A percentile compares a stretch with the other conserved stretches of the same genome.
phyloP scores from a whole-genome alignment of 2,113 vertebrate genomes.

The Archocentrus centrarchus region DNA sequence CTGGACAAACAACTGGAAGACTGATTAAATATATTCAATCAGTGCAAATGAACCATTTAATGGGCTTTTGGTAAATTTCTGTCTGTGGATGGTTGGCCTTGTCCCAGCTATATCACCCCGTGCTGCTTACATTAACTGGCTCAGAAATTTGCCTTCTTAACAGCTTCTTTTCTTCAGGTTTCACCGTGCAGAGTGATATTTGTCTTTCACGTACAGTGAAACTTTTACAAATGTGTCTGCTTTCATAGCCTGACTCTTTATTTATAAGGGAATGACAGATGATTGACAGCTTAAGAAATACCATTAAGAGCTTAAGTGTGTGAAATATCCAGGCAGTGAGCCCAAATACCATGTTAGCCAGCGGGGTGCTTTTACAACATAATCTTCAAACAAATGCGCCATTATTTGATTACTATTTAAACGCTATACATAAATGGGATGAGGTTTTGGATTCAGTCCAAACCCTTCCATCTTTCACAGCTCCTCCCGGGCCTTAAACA shows the following conservation, averaged over 20 bases:
- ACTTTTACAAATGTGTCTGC: not conserved
- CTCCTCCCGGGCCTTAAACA: not conserved
- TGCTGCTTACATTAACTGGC: constrained; percentile 3
- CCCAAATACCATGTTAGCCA: constrained; percentile 19
- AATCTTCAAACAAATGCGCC: constrained; percentile 20
- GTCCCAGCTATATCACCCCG: not conserved
- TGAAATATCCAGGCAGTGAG: constrained; percentile 19
- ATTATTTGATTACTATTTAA: constrained; percentile 36
- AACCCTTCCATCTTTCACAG: not conserved
- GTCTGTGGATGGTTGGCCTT: not conserved
- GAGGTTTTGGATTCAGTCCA: constrained; percentile 24
- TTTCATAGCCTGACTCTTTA: not conserved
- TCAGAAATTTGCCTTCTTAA: not conserved
- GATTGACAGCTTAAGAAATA: constrained; percentile 16
- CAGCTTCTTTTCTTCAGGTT: not conserved
- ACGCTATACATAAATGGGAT: constrained; percentile 4
- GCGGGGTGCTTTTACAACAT: constrained; percentile 4
- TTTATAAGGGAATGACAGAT: constrained; percentile 9
- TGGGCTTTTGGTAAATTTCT: constrained; percentile 14
- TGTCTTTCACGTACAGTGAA: not conserved
- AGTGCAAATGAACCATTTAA: constrained; percentile 25
- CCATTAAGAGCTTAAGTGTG: constrained; percentile 17
- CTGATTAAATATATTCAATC: constrained; percentile 23
- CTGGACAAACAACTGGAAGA: constrained; percentile 29
- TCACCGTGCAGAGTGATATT: not conserved